Evolutionary conservation across 2,888 invertebrate species (phyloP).

Genomic region (Brachynemurus nebulosus): DNA sequence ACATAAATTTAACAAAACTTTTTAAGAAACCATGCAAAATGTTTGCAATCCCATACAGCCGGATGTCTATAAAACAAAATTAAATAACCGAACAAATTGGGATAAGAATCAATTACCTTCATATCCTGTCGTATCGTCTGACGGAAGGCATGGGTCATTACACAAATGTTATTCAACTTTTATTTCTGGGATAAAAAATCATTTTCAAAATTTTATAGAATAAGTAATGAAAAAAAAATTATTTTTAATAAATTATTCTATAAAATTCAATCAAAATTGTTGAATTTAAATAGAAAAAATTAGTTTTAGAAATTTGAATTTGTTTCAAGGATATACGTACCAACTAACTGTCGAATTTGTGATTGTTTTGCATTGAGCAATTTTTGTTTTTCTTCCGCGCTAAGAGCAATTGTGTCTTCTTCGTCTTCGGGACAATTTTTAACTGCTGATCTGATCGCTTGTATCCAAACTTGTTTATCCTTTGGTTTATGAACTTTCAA

Average conservation of each 20-base stretch:
- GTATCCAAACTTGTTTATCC: slow-evolving; percentile 83
- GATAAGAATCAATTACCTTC: slow-evolving; percentile 35
- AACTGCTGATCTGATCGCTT: slow-evolving; percentile 68
- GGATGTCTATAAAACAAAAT: no score
- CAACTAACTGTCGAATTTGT: slow-evolving; percentile 66
- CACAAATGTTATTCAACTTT: no score
- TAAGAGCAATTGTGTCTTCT: slow-evolving; percentile 54
- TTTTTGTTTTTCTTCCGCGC: slow-evolving; percentile 64
- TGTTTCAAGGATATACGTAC: no score
- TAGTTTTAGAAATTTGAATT: no score
- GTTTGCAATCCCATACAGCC: no score
- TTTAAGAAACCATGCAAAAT: no score
- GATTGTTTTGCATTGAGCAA: slow-evolving; percentile 63
- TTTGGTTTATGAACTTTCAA: slow-evolving; percentile 76
- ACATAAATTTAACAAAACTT: no score
- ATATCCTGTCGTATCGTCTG: slow-evolving; percentile 32
- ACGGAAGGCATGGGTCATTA: slow-evolving; percentile 16
- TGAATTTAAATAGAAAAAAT: no score
- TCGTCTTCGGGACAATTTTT: slow-evolving; percentile 74
- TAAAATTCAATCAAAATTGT: no score
- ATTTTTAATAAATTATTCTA: slow-evolving; percentile 5
- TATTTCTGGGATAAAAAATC: slow-evolving; percentile 3
- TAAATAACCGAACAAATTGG: no score
- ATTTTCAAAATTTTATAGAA: not conserved
- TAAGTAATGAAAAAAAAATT: slow-evolving; percentile 9